phyloP scores from a whole-genome alignment of 2,113 vertebrate genomes.

The Campylomormyrus numenius region DNA sequence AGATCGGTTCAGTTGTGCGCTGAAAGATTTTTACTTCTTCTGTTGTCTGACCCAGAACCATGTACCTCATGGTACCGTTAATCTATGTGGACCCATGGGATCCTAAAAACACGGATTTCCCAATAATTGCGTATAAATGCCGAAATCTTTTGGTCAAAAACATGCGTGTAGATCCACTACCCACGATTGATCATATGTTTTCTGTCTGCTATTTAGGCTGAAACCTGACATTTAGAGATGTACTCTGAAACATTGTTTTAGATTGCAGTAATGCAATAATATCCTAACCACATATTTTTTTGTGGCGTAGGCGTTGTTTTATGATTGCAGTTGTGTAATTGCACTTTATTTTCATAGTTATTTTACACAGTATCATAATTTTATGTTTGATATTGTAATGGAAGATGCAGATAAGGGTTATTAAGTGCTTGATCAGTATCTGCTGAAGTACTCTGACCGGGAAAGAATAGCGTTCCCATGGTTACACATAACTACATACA shows the following conservation, averaged over 20 bases:
- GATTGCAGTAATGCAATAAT: neutral
- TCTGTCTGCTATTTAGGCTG: neutral
- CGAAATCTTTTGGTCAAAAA: neutral
- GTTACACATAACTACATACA: slow-evolving; percentile 12
- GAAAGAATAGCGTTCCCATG: slow-evolving; percentile 27
- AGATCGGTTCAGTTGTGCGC: neutral
- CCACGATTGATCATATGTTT: neutral
- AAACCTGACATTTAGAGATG: neutral
- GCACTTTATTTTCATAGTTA: neutral
- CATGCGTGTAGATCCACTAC: neutral
- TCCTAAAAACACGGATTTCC: neutral
- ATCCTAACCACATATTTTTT: neutral
- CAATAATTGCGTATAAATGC: neutral
- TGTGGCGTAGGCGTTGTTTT: neutral
- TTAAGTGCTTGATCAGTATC: neutral
- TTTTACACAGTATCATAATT: neutral
- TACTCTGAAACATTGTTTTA: neutral
- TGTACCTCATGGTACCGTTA: neutral
- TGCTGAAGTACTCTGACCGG: neutral
- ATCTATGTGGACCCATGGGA: neutral
- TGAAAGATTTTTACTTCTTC: neutral
- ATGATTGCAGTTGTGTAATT: neutral
- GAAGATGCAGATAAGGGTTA: neutral
- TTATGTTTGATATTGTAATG: neutral
- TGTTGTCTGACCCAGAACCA: neutral